A percentile compares a stretch with the other conserved stretches of the same genome.
Evolutionary conservation across 2,113 vertebrate species (phyloP).

Genomic region (Glareola pratincola): DNA sequence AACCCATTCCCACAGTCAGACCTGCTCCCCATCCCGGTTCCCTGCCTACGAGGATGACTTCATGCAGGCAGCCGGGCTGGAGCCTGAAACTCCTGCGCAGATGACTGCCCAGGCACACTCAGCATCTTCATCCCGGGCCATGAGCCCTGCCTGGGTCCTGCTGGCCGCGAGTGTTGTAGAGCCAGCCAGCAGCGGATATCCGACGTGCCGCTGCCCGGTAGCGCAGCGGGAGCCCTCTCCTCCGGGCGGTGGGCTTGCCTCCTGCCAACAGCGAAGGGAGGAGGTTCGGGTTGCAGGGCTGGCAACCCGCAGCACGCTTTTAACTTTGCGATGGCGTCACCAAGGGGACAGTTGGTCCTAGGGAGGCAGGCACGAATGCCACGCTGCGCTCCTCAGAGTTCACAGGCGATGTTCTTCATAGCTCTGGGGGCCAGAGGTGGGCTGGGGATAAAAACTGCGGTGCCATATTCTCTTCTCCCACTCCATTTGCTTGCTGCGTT

Average conservation of each 20-base stretch:
- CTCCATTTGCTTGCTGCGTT: not conserved
- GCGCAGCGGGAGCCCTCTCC: not conserved
- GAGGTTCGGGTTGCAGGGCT: not conserved
- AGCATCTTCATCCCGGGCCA: not conserved
- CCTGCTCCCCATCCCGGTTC: not conserved
- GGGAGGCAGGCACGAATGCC: not conserved
- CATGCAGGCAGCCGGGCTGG: not conserved
- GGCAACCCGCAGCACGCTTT: not conserved
- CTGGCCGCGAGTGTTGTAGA: not conserved
- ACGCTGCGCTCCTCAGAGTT: not conserved
- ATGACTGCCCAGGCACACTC: not conserved
- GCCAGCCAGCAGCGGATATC: not conserved
- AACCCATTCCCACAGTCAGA: not conserved
- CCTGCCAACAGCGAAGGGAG: not conserved
- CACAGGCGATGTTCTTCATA: not conserved
- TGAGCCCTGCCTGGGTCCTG: not conserved
- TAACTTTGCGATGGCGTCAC: not conserved
- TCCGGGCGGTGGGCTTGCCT: not conserved
- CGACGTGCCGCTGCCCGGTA: accelerated
- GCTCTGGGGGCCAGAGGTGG: not conserved
- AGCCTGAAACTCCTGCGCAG: not conserved
- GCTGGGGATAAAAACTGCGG: not conserved
- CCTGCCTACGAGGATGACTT: not conserved
- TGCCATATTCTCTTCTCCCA: not conserved
- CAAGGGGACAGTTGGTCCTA: not conserved